These are phyloP conservation scores for Tuberolachnus salignus DNA, from an alignment of 2,888 invertebrate genomes.

Conservation along the genomic window DNA sequence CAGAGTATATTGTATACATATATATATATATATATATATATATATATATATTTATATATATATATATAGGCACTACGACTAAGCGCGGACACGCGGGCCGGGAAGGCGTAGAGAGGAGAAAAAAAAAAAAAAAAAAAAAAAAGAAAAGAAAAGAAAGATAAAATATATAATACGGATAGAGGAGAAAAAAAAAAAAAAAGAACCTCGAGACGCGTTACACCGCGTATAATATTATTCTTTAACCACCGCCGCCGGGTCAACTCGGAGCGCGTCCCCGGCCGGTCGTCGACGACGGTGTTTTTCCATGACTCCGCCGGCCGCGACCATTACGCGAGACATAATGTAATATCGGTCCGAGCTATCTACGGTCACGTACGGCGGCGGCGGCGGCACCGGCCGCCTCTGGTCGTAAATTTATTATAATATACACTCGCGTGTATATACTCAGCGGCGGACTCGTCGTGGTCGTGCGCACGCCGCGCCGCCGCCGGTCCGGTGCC, in stretches of 20 bases:
- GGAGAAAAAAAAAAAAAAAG: neutral
- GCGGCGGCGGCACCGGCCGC: neutral
- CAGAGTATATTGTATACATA: no score
- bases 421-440: neutral
- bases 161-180: neutral
- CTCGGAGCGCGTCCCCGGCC: neutral
- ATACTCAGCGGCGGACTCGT: no score
- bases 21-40: no score
- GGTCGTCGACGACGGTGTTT: neutral
- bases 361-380: slow-evolving; percentile 29
- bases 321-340: neutral
- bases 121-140: neutral
- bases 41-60: no score
- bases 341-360: slow-evolving; percentile 30
- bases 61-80: no score
- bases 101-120: neutral
- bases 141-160: neutral
- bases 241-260: slow-evolving; percentile 1
- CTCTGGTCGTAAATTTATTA: slow-evolving; percentile 26
- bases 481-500: neutral
- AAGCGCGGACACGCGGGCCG: no score
- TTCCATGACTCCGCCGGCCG: neutral
- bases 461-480: neutral
- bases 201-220: no score
- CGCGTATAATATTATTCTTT: neutral